These are phyloP conservation scores for Petrosia ficiformis DNA, from an alignment of 37 sponge, comb jelly and placozoan genomes.

Conservation along the genomic window DNA sequence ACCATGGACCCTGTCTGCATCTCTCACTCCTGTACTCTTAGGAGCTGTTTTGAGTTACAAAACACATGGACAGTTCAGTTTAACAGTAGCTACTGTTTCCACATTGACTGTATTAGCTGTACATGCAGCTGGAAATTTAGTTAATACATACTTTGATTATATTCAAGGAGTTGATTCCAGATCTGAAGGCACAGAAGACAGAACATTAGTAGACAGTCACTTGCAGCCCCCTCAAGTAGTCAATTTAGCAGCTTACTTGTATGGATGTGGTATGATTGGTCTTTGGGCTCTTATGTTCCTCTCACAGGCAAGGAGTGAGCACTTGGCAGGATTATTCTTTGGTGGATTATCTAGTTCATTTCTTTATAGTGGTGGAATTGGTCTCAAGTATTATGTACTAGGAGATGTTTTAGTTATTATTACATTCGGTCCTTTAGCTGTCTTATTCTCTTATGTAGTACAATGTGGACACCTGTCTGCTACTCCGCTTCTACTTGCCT, in stretches of 20 bases:
- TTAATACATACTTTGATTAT: slow-evolving; percentile 83
- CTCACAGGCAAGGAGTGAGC: slow-evolving; percentile 56
- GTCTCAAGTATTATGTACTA: slow-evolving; percentile 80
- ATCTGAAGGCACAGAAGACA: slow-evolving; percentile 20
- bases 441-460: slow-evolving; percentile 67
- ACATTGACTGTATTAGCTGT: slow-evolving; percentile 59
- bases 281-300: slow-evolving; percentile 45
- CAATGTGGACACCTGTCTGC: slow-evolving; percentile 56
- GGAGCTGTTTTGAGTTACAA: slow-evolving; percentile 70
- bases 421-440: slow-evolving; percentile 82
- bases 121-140: slow-evolving; percentile 87
- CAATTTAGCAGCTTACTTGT: slow-evolving; percentile 65
- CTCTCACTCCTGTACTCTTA: slow-evolving; percentile 72
- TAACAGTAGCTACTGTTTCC: slow-evolving; percentile 13
- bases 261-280: slow-evolving; percentile 60
- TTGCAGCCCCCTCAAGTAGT: slow-evolving; percentile 50
- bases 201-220: slow-evolving; percentile 38
- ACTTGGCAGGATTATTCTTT: slow-evolving; percentile 74
- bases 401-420: slow-evolving; percentile 80
- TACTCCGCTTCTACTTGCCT: slow-evolving; percentile 58
- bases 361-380: slow-evolving; percentile 83
- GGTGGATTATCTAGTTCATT: slow-evolving; percentile 88
- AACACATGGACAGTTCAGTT: slow-evolving; percentile 17
- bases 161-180: slow-evolving; percentile 49
- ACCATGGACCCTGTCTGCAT: slow-evolving; percentile 75